phyloP scores from a whole-genome alignment of 1,140 invertebrate species.

The Lasioglossum albipes region DNA sequence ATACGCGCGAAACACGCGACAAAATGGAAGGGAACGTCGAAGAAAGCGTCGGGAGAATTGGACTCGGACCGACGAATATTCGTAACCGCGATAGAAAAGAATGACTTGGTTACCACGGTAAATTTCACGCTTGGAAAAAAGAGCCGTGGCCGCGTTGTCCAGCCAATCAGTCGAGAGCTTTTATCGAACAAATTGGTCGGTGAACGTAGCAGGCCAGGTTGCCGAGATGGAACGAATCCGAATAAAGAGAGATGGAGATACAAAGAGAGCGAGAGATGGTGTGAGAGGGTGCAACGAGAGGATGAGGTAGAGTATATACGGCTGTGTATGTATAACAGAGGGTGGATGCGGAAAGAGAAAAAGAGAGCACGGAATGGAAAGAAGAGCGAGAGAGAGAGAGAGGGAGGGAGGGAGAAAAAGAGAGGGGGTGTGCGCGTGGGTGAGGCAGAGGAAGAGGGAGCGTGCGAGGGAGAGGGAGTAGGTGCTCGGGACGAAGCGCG shows the following conservation, averaged over 20 bases:
- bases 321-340: too few relatives aligned
- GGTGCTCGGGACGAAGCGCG: conserved; percentile 59
- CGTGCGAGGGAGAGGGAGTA: conserved; percentile 47
- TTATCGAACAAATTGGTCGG: conserved; percentile 79
- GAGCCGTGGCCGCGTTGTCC: conserved; percentile 74
- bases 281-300: conserved; percentile 16
- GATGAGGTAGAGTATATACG: not conserved
- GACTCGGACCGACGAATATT: conserved; percentile 18
- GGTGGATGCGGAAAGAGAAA: too few relatives aligned
- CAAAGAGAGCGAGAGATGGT: conserved; percentile 24
- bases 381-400: conserved; percentile 12
- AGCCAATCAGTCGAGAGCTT: conserved; percentile 78
- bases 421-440: not conserved
- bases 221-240: conserved; percentile 47
- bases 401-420: conserved; percentile 45
- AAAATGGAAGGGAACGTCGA: not conserved
- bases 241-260: conserved; percentile 32
- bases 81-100: conserved; percentile 19
- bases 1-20: too few relatives aligned
- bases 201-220: conserved; percentile 68
- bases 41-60: not conserved
- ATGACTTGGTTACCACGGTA: conserved; percentile 65
- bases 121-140: conserved; percentile 73
- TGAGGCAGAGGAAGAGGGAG: conserved; percentile 27
- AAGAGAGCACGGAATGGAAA: too few relatives aligned